Conservation (phyloP, 2,888 invertebrate genomes). For the Lamproptera curius region DNA sequence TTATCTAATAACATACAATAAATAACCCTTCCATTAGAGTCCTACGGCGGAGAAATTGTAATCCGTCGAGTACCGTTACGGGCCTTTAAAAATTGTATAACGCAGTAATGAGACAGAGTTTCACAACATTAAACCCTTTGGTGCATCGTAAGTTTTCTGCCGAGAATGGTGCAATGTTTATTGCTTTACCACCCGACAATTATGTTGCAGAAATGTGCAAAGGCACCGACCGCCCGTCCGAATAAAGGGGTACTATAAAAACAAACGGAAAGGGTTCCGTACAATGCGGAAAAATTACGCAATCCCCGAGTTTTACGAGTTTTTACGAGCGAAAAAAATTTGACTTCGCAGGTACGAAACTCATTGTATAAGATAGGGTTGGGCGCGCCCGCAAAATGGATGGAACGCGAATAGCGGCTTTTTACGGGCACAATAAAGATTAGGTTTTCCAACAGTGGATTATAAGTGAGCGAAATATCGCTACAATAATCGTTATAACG, state of each 20-base stretch:
- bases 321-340: slow-evolving; percentile 46
- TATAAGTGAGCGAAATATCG: slow-evolving; percentile 7
- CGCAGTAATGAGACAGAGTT: slow-evolving; percentile 55
- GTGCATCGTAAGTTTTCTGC: slow-evolving; percentile 56
- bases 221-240: slow-evolving; percentile 59
- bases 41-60: slow-evolving; percentile 47
- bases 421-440: slow-evolving; percentile 10
- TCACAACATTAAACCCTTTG: slow-evolving; percentile 68
- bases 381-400: slow-evolving; percentile 16
- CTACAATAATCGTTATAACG: slow-evolving; percentile 22
- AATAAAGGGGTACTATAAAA: slow-evolving; percentile 68
- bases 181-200: slow-evolving; percentile 61
- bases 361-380: slow-evolving; percentile 42
- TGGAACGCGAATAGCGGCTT: too few relatives aligned
- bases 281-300: slow-evolving; percentile 76
- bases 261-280: slow-evolving; percentile 75
- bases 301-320: slow-evolving; percentile 62
- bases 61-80: slow-evolving; percentile 61
- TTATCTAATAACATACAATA: slow-evolving; percentile 45
- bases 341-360: slow-evolving; percentile 68
- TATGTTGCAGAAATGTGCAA: slow-evolving; percentile 69
- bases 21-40: slow-evolving; percentile 47
- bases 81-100: slow-evolving; percentile 35
- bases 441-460: slow-evolving; percentile 24
- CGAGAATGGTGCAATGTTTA: slow-evolving; percentile 70